Percentiles rank a stretch among this genome's conserved stretches.
These are phyloP conservation scores for Drosophila kokeensis DNA, from an alignment of 2,888 invertebrate species.

Conservation along the genomic window DNA sequence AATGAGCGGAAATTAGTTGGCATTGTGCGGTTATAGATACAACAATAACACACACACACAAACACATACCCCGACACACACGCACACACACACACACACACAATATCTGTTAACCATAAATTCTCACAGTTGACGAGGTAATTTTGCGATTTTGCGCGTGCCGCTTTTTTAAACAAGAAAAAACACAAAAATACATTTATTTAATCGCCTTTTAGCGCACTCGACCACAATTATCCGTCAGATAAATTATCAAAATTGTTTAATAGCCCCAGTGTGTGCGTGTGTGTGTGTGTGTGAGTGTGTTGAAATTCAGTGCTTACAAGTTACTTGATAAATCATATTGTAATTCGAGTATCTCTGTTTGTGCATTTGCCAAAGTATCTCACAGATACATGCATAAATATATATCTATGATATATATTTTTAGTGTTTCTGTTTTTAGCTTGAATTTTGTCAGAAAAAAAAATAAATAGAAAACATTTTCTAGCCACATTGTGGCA, in stretches of 20 bases:
- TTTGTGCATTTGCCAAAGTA: constrained; percentile 40
- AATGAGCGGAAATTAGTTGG: constrained; percentile 78
- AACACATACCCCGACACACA: not conserved
- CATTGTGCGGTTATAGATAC: constrained; percentile 53
- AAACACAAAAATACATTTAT: constrained; percentile 46
- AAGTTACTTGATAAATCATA: constrained; percentile 27
- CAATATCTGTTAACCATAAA: constrained; percentile 60
- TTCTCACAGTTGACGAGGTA: constrained; percentile 47
- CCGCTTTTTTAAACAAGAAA: constrained; percentile 24
- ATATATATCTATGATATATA: not conserved
- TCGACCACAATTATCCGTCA: constrained; percentile 60
- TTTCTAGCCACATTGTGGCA: constrained; percentile 11
- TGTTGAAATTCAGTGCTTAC: constrained; percentile 6
- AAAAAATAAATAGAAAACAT: not conserved
- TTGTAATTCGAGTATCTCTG: constrained; percentile 12
- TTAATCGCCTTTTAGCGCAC: constrained; percentile 49
- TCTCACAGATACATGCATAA: constrained; percentile 28
- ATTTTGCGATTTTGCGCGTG: constrained; percentile 43
- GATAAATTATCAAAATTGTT: constrained; percentile 65
- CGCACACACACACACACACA: not conserved
- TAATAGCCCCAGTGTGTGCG: constrained; percentile 39
- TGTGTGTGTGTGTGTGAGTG: constrained; percentile 19
- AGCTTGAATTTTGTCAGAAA: constrained; percentile 38
- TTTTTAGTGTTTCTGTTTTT: constrained; percentile 48
- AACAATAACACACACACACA: constrained; percentile 5